Conservation (phyloP, 1,140 invertebrate genomes). For the Plectus sambesii region DNA sequence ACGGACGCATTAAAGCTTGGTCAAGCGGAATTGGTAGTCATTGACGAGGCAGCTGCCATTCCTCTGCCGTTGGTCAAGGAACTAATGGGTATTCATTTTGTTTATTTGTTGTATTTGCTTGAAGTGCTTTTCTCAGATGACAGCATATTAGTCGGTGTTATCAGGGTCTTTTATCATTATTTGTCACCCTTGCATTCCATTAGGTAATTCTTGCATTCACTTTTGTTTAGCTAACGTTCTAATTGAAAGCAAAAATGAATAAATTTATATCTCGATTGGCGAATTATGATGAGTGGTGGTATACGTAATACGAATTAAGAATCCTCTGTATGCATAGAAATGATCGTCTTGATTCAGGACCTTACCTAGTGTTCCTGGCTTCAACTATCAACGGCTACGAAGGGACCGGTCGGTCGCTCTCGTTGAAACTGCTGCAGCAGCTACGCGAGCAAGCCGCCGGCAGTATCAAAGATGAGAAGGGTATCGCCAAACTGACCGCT, state of each 20-base stretch:
- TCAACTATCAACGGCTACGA: constrained; percentile 96
- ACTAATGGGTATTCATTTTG: constrained; percentile 52
- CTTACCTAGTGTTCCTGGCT: constrained; percentile 82
- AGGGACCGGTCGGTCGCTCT: constrained; percentile 85
- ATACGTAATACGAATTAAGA: too few species aligned
- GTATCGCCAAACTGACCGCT: too few species aligned
- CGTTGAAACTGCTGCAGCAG: constrained; percentile 80
- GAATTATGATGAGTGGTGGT: too few species aligned
- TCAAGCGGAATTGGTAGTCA: constrained; percentile 81
- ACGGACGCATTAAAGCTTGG: constrained; percentile 68
- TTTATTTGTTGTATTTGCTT: constrained; percentile 15
- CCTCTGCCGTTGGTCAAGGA: constrained; percentile 78
- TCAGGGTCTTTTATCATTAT: too few species aligned
- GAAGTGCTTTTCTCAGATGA: constrained; percentile 4
- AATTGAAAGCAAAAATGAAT: too few species aligned
- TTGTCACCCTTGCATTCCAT: too few species aligned
- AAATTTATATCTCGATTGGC: too few species aligned
- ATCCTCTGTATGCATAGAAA: too few species aligned
- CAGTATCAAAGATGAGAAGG: constrained; percentile 8
- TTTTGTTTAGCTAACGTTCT: too few species aligned
- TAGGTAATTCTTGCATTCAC: too few species aligned
- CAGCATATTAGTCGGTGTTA: too few species aligned
- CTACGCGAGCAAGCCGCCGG: constrained; percentile 55
- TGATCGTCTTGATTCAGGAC: constrained; percentile 52
- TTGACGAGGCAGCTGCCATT: constrained; percentile 95